phyloP scores from a whole-genome alignment of 1,140 invertebrate species.

The Drosophila parabipectinata region DNA sequence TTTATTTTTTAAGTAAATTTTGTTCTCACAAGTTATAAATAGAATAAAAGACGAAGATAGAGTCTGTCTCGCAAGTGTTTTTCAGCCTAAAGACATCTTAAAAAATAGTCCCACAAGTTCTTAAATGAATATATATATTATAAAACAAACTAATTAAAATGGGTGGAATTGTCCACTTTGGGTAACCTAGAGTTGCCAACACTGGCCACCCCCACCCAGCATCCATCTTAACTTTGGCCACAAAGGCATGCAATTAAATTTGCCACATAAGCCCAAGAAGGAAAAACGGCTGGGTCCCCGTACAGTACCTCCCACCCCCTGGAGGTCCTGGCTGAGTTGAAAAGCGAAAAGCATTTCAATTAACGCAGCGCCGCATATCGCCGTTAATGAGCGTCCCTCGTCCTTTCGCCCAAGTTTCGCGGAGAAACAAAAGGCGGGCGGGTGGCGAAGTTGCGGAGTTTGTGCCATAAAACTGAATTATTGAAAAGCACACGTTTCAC shows the following conservation, averaged over 20 bases:
- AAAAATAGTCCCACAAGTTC: no score
- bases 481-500: conserved; percentile 68
- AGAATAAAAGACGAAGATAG: no score
- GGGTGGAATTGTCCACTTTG: conserved; percentile 1
- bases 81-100: no score
- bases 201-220: background rate
- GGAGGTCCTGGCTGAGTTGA: conserved; percentile 21
- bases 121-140: no score
- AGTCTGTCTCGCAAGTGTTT: no score
- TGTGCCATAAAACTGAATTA: conserved; percentile 68
- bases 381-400: conserved; percentile 53
- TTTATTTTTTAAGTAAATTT: no score
- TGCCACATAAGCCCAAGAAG: conserved; percentile 35
- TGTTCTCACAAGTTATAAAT: no score
- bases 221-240: conserved; percentile 1
- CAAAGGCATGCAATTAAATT: conserved; percentile 41
- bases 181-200: background rate
- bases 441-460: conserved; percentile 43
- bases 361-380: conserved; percentile 39
- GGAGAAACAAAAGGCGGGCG: conserved; percentile 31
- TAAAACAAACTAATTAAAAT: background rate
- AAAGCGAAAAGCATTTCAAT: conserved; percentile 67
- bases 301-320: no score
- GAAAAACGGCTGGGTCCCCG: background rate
- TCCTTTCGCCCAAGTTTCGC: conserved; percentile 33